These are phyloP conservation scores for Oreortyx pictus DNA, from an alignment of 2,797 vertebrate species.

Conservation along the genomic window DNA sequence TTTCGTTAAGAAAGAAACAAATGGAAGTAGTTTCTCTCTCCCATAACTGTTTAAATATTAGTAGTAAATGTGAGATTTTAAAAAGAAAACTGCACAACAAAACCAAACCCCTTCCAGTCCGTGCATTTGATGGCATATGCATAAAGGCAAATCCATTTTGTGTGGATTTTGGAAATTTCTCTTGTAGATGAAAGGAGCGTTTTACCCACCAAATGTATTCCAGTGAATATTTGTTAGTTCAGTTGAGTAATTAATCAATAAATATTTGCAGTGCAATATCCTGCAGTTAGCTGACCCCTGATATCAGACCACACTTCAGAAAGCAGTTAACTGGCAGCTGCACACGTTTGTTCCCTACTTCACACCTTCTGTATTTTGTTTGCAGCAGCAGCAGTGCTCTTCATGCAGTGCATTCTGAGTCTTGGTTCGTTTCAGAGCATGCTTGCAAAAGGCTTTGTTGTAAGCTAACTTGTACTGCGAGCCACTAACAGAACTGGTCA, in stretches of 20 bases:
- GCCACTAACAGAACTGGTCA: neutral
- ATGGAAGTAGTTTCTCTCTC: neutral
- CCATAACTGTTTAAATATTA: neutral
- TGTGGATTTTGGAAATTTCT: neutral
- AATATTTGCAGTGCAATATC: neutral
- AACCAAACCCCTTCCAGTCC: neutral
- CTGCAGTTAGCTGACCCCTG: neutral
- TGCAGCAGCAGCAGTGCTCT: neutral
- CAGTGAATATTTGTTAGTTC: neutral
- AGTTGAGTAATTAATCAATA: neutral
- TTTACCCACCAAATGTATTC: neutral
- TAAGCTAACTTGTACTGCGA: neutral
- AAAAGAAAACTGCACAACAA: neutral
- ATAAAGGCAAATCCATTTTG: neutral
- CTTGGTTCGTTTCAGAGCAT: neutral
- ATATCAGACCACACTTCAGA: neutral
- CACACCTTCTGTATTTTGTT: neutral
- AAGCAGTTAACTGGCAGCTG: neutral
- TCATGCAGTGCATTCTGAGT: neutral
- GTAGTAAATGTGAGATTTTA: neutral
- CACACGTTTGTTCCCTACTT: neutral
- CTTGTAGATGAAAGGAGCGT: neutral
- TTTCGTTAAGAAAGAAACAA: neutral
- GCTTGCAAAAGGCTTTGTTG: neutral
- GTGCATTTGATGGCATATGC: neutral